phyloP scores from a whole-genome alignment of 1,140 invertebrate species.

The Camponotus pennsylvanicus region DNA sequence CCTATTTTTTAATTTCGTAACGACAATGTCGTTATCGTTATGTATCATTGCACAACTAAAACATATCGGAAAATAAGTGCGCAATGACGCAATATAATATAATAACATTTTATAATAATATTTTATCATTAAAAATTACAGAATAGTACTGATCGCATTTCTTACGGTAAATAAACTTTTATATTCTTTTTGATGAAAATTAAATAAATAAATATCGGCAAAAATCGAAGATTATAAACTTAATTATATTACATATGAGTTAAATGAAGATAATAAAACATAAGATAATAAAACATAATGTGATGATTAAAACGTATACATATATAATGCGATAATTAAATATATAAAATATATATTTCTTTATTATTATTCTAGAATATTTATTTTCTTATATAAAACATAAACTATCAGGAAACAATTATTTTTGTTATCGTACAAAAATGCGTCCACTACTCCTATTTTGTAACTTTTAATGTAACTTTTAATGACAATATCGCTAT shows the following conservation, averaged over 20 bases:
- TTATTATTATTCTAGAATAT: background rate
- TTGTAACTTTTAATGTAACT: too few relatives aligned
- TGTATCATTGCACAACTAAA: too few relatives aligned
- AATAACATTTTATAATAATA: too few relatives aligned
- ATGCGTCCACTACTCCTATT: too few relatives aligned
- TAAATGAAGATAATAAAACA: constrained; percentile 26
- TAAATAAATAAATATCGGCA: background rate
- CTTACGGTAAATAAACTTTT: constrained; percentile 2
- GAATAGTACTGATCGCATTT: constrained; percentile 8
- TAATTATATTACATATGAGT: constrained; percentile 10
- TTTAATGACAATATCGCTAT: too few relatives aligned
- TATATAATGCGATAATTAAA: background rate
- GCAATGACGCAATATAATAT: too few relatives aligned
- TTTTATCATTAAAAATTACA: too few relatives aligned
- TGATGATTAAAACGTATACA: background rate
- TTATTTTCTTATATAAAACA: background rate
- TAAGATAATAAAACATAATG: background rate
- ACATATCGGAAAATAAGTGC: too few relatives aligned
- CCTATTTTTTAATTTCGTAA: too few relatives aligned
- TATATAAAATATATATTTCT: background rate
- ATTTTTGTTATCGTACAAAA: too few relatives aligned
- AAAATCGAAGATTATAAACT: constrained; percentile 8
- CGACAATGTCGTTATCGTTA: too few relatives aligned
- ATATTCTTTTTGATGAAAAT: background rate
- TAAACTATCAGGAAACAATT: background rate